Percentiles rank a stretch among this genome's conserved stretches.
Evolutionary conservation across 2,113 vertebrate genomes (phyloP).

Genomic region (Corythoichthys intestinalis): DNA sequence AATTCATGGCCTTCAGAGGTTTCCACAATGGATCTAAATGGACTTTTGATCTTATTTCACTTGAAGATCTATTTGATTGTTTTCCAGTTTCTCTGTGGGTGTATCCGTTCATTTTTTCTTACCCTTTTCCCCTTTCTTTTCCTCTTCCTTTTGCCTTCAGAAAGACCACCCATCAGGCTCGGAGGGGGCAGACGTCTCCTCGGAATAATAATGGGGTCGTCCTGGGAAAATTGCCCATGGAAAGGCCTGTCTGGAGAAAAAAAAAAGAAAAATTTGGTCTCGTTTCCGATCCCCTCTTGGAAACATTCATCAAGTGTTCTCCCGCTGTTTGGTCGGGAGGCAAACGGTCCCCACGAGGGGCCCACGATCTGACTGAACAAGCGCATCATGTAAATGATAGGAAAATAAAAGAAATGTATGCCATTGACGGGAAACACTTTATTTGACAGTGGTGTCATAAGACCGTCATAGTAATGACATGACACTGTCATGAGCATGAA

Average conservation of each 20-base stretch:
- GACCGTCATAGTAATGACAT: too few species aligned
- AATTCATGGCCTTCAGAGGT: too few species aligned
- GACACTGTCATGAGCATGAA: too few species aligned
- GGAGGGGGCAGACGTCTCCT: constrained; percentile 70
- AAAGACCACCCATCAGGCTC: constrained; percentile 75
- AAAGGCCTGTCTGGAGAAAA: constrained; percentile 64
- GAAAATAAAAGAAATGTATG: too few species aligned
- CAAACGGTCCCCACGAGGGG: constrained; percentile 19
- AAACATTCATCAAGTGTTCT: constrained; percentile 67
- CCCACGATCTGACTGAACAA: neutral
- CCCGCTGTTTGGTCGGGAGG: constrained; percentile 52
- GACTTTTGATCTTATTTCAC: constrained; percentile 31
- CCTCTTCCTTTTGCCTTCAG: constrained; percentile 60
- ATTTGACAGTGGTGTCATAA: too few species aligned
- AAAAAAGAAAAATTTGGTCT: constrained; percentile 69
- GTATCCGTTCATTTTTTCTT: constrained; percentile 38
- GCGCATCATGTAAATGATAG: too few species aligned
- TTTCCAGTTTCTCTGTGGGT: constrained; percentile 53
- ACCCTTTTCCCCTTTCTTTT: constrained; percentile 49
- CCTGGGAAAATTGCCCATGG: constrained; percentile 74
- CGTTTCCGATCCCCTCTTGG: constrained; percentile 68
- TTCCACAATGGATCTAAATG: neutral
- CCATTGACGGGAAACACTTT: too few species aligned
- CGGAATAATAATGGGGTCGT: constrained; percentile 76
- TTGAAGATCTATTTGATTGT: constrained; percentile 58